Conservation (phyloP, 2,113 vertebrate species). For the Sebastes schlegelii region DNA sequence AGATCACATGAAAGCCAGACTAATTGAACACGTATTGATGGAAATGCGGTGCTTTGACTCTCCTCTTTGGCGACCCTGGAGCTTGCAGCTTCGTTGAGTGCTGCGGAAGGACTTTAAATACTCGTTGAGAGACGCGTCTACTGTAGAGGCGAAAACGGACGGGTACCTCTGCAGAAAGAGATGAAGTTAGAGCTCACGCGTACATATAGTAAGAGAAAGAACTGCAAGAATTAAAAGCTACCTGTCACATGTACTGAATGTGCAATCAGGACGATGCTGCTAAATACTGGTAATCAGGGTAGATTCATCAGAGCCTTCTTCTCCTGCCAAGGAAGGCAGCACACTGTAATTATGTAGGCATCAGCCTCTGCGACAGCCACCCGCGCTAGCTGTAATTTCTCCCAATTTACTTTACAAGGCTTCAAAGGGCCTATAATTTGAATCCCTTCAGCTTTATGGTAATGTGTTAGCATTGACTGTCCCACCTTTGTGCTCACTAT, state of each 20-base stretch:
- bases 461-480: conserved; percentile 73
- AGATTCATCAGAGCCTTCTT: conserved; percentile 80
- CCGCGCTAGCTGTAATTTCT: conserved; percentile 81
- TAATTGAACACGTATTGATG: conserved; percentile 61
- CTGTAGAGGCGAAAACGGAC: conserved; percentile 9
- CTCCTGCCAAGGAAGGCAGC: conserved; percentile 71
- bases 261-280: conserved; percentile 74
- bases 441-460: conserved; percentile 82
- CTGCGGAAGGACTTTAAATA: conserved; percentile 55
- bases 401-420: conserved; percentile 81
- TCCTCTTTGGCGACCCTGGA: conserved; percentile 49
- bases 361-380: conserved; percentile 78
- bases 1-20: conserved; percentile 54
- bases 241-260: conserved; percentile 73
- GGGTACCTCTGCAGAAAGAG: conserved; percentile 18
- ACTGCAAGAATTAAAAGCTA: conserved; percentile 60
- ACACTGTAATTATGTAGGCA: conserved; percentile 83
- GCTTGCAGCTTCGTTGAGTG: conserved; percentile 41
- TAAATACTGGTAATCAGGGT: conserved; percentile 85
- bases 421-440: conserved; percentile 83
- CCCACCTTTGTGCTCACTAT: conserved; percentile 56
- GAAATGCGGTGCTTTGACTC: conserved; percentile 21
- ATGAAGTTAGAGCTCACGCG: conserved; percentile 22
- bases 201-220: conserved; percentile 12
- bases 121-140: conserved; percentile 9